Evolutionary conservation across 2,113 vertebrate genomes (phyloP), one percentile per base, ranked within the genome.

Genomic region (Menidia beryllina): DNA sequence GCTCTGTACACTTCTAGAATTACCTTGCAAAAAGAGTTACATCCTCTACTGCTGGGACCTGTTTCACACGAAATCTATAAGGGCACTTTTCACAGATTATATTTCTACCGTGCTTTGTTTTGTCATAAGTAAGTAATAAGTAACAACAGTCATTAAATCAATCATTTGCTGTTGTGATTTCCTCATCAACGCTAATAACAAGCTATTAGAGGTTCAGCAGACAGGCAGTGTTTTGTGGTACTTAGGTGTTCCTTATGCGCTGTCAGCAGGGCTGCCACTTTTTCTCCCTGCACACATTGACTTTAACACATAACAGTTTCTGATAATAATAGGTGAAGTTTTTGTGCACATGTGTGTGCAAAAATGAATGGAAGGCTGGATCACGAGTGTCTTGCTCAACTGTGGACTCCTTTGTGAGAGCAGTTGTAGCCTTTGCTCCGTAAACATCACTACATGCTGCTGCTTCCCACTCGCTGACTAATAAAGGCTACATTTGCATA

Each of bases 401-500:
- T 62, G 8, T 47, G 80, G 66, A 64, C 84, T 75, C 72, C 66
- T 66, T 48, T 82, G 80, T 62, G 61, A 80, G 65, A 26, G 49
- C 68, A 60, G 70, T 23, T 8, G 60, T 86, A 77, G 75, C 78
- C 77, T 75, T 83, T 83, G 79, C 81, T 82, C 72, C 24, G 55
- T 79, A 84, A 74, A 77, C 89, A 82, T 62, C 72, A 49, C 81
- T 74, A 64, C 70, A 72, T 83, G 73, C 73, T 72, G 81, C 69
- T 36, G 61, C 89, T 91, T 88, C 93, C 92, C 89, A 93, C 91
- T 91, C 85, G 76, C 90, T 92, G 91, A 93, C 92, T 91, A 91
- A 93, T 92, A 94, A 94, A 94, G 91, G 93, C 92, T 90, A 91
- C 91, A 93, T 94, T 93, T 93, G 89, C 92, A 94, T 93, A 93